Evolutionary conservation across 2,797 vertebrate species (phyloP), one percentile per base, ranked within the genome.

Genomic region (Spea hammondii): DNA sequence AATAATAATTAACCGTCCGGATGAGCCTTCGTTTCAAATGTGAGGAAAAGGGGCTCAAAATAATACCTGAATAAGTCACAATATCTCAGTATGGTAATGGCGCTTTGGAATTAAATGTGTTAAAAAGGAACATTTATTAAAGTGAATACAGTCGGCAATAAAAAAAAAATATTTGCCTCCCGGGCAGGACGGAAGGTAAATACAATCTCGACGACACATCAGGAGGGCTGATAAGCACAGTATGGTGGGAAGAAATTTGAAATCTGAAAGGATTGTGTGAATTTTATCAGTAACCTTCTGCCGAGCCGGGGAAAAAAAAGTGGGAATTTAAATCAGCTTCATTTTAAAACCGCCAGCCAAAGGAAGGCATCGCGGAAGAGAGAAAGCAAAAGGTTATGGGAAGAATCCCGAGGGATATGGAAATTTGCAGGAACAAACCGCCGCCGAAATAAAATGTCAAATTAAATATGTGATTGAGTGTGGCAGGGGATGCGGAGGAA

Each of bases 381-480:
- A 49, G 67, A n/a, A 32, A 32, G 32, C 13, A n/a, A 11, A 51
- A 13, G 49, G 7, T 47, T 59, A 8, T 12, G 55, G 49, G 13
- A 55, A 46, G 5, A 32, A 57, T 53, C 70, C 55, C 46, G 9
- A 47, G 55, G 70, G 55, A 72, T 14, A 62, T 45, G 72, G 6
- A 64, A 17, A 78, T 54, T 55, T 69, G 8, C 72, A 79, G 69
- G 55, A 85, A 79, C 32, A 75, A 81, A 82, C 65, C 62, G 4
- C 51, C 4, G 10, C 57, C 8, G 57, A 70, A 69, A 54, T 8
- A 88, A 78, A 55, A 53, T 11, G 79, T 88, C 84, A 87, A 91
- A 89, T 89, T 83, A 91, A 88, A 85, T 32, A 72, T 78, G 84
- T 86, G 89, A 89, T 85, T 92, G 91, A 87, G 62, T 81, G 73